Evolutionary conservation across 2,888 invertebrate genomes (phyloP).

Genomic region (Heliconius ethilla): DNA sequence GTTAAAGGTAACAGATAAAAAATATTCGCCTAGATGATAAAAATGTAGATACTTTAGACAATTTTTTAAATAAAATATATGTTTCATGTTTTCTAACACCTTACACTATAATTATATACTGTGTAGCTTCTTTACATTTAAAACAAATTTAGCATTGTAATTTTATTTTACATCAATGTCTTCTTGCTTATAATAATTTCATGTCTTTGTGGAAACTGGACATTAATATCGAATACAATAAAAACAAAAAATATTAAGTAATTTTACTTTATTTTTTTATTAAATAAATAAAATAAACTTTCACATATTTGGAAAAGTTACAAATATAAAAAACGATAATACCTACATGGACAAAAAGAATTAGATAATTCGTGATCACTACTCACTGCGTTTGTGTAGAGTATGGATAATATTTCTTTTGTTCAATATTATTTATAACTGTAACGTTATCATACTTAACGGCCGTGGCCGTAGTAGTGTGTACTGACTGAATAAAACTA

Average conservation of each 20-base stretch:
- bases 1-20: constrained; percentile 1
- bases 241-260: background rate
- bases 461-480: background rate
- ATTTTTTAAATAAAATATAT: too few species aligned
- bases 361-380: background rate
- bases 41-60: too few species aligned
- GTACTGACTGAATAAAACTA: background rate
- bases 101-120: too few species aligned
- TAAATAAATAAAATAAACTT: constrained; percentile 17
- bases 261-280: constrained; percentile 15
- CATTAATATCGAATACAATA: background rate
- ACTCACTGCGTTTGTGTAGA: background rate
- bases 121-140: too few species aligned
- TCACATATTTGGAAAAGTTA: constrained; percentile 3
- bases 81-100: too few species aligned
- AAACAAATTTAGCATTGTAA: too few species aligned
- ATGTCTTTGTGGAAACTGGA: background rate
- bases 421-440: background rate
- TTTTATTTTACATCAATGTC: too few species aligned
- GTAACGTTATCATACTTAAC: background rate
- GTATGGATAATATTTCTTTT: background rate
- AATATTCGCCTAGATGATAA: background rate
- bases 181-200: background rate
- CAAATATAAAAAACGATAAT: constrained; percentile 13
- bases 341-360: background rate